Percentiles rank a stretch among this genome's conserved stretches.
Conservation (phyloP, 2,888 invertebrate species). For the Eurytoma adleriae region DNA sequence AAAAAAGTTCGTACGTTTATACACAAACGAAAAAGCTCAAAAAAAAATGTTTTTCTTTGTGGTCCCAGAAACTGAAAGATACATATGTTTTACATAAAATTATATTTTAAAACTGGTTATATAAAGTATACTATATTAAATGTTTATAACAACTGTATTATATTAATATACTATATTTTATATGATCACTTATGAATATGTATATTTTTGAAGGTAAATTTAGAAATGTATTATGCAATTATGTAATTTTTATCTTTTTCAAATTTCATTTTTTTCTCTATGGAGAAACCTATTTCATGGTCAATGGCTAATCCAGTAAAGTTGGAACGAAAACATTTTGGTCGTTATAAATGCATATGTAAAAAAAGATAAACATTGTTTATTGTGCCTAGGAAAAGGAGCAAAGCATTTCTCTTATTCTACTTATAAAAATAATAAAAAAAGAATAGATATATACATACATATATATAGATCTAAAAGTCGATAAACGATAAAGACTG, state of each 20-base stretch:
- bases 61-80: constrained; percentile 16
- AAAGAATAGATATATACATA: constrained; percentile 24
- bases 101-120: constrained; percentile 36
- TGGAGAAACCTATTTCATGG: constrained; percentile 34
- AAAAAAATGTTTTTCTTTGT: constrained; percentile 43
- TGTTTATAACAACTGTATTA: neutral
- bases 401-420: constrained; percentile 57
- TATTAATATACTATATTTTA: constrained; percentile 37
- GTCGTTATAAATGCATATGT: constrained; percentile 24
- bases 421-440: constrained; percentile 34
- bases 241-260: constrained; percentile 26
- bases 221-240: constrained; percentile 17
- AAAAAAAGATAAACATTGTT: constrained; percentile 45
- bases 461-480: constrained; percentile 39
- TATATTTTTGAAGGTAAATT: constrained; percentile 38
- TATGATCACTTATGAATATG: constrained; percentile 15
- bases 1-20: constrained; percentile 52
- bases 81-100: constrained; percentile 30
- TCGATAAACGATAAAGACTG: constrained; percentile 59
- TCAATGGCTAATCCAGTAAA: constrained; percentile 39
- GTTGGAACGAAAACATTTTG: constrained; percentile 47
- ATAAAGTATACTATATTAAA: constrained; percentile 32
- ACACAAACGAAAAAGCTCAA: constrained; percentile 35
- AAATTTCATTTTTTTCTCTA: constrained; percentile 11
- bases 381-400: constrained; percentile 55